Evolutionary conservation across 2,888 invertebrate genomes (phyloP), one percentile per base, ranked within the genome.

Genomic region (Capitulum mitella): DNA sequence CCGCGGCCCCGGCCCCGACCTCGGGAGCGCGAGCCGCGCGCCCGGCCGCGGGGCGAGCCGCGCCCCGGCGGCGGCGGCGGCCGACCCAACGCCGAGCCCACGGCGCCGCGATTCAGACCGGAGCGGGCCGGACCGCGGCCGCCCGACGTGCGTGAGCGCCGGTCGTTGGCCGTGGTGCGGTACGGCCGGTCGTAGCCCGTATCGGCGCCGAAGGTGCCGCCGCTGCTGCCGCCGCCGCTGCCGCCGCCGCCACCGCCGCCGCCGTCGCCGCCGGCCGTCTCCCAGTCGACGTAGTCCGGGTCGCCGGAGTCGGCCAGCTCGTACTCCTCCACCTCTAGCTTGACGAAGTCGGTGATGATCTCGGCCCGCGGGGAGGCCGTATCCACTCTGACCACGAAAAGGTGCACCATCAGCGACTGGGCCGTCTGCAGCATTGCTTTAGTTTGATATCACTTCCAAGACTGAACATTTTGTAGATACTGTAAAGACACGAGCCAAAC

Each of bases 311-410:
- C 64, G 34, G 5, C 37, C 37, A 70, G 26, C 70, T 70, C 70
- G 40, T 70, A 26, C 40, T 70, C 70, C 37, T 70, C 70, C 70
- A 70, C 70, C 70, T 70, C 70, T 40, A 70, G 70, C 40, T 70
- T 70, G 70, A 70, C 40, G 40, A 40, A 40, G 70, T 70, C 70
- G 37, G 37, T 37, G 37, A 70, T 26, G 70, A 70, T 70, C 29
- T 70, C 70, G 40, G 70, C 14, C 3, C 70, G 70, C 37, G 70
- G 40, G 5, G 40, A 5, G n/a, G n/a, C n/a, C n/a, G n/a, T n/a
- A n/a, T n/a, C n/a, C n/a, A n/a, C n/a, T n/a, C n/a, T n/a, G n/a
- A n/a, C n/a, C n/a, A n/a, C n/a, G n/a, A n/a, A n/a, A n/a, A n/a
- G n/a, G n/a, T n/a, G n/a, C n/a, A n/a, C n/a, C n/a, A n/a, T n/a